These are phyloP conservation scores for Drosophila cognata DNA, from an alignment of 2,888 invertebrate species.

Conservation along the genomic window DNA sequence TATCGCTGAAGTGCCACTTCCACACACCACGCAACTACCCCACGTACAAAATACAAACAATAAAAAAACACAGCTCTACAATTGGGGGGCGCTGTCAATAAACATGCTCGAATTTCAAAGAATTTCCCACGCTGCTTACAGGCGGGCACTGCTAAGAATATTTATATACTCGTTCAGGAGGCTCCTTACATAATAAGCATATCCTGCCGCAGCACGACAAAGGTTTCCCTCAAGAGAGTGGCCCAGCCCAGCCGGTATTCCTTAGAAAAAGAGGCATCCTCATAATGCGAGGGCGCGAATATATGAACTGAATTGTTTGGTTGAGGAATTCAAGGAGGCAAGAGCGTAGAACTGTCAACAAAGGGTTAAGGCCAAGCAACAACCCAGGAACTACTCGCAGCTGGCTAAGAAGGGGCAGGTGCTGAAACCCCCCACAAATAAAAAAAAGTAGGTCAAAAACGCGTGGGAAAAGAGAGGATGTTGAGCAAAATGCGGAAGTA, in stretches of 20 bases:
- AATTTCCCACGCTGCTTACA: constrained; percentile 80
- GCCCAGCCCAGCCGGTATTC: neutral
- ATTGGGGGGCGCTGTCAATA: constrained; percentile 41
- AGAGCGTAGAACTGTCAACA: constrained; percentile 51
- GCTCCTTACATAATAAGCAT: constrained; percentile 52
- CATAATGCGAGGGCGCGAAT: constrained; percentile 43
- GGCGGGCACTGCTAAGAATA: neutral
- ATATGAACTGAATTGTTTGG: constrained; percentile 5
- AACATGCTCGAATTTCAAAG: constrained; percentile 79
- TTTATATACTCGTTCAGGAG: neutral
- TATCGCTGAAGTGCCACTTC: constrained; percentile 52
- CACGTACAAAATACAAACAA: constrained; percentile 1
- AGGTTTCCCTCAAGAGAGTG: constrained; percentile 41
- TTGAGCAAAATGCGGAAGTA: constrained; percentile 57
- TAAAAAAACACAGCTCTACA: neutral
- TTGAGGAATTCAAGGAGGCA: constrained; percentile 3
- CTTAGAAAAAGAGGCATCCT: constrained; percentile 43
- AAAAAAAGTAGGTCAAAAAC: constrained; percentile 60
- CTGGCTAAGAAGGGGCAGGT: constrained; percentile 46
- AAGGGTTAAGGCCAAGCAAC: constrained; percentile 64
- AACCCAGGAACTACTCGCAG: constrained; percentile 49
- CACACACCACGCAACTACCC: constrained; percentile 24
- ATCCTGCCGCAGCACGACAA: constrained; percentile 64
- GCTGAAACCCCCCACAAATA: constrained; percentile 14
- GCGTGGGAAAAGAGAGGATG: constrained; percentile 59